Percentiles rank a stretch among this genome's conserved stretches.
Evolutionary conservation across 2,797 vertebrate species (phyloP).

Genomic region (Sardinella longiceps): DNA sequence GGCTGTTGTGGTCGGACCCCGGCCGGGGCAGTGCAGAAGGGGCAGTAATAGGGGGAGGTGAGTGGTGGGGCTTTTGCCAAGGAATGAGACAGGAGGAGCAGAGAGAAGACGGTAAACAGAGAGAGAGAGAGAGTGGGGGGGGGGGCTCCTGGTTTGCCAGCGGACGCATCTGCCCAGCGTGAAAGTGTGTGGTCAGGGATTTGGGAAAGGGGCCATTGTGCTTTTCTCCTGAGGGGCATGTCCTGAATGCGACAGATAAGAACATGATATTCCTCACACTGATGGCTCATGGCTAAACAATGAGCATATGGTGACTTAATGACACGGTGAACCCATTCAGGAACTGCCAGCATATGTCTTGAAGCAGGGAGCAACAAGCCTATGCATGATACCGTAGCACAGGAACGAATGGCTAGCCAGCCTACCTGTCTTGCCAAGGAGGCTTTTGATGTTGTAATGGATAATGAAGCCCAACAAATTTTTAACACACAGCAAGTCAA

Average conservation of each 20-base stretch:
- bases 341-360: background rate
- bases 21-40: background rate
- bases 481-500: background rate
- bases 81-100: constrained; percentile 34
- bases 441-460: background rate
- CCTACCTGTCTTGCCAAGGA: background rate
- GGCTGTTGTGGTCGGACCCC: constrained; percentile 41
- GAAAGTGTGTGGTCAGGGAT: constrained; percentile 20
- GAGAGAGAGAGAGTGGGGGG: no score
- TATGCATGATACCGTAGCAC: background rate
- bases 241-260: background rate
- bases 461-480: background rate
- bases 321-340: background rate
- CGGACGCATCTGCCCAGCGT: constrained; percentile 13
- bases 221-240: background rate
- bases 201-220: background rate
- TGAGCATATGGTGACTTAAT: constrained; percentile 13
- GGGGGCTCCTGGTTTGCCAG: constrained; percentile 9
- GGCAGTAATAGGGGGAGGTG: background rate
- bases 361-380: background rate
- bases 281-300: constrained; percentile 15
- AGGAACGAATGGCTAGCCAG: background rate
- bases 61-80: constrained; percentile 27
- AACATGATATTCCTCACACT: constrained; percentile 16
- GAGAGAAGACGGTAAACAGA: constrained; percentile 9